Percentiles rank a stretch among this genome's conserved stretches.
These are phyloP conservation scores for Drosophila setifemur DNA, from an alignment of 1,140 invertebrate genomes.

Conservation along the genomic window DNA sequence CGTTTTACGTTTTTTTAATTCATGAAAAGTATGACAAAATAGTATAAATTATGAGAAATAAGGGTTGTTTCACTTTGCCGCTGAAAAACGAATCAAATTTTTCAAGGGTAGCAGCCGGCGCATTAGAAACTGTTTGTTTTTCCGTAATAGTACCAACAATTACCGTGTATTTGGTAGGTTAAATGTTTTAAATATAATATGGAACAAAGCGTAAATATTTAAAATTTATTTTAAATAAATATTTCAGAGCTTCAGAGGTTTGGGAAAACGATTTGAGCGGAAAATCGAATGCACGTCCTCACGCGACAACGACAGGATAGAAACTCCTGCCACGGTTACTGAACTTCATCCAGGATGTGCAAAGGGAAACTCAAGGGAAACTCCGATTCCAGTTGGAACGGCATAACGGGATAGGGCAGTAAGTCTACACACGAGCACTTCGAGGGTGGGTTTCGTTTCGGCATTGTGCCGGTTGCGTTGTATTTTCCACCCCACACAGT, in stretches of 20 bases:
- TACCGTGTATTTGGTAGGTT: neutral
- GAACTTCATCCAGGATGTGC: conserved; percentile 59
- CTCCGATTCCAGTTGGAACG: conserved; percentile 64
- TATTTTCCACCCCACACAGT: conserved; percentile 53
- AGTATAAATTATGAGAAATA: conserved; percentile 18
- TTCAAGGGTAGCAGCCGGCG: conserved; percentile 49
- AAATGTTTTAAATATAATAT: no score
- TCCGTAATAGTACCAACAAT: neutral
- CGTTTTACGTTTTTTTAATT: neutral
- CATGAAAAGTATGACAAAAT: conserved; percentile 6
- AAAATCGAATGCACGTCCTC: conserved; percentile 47
- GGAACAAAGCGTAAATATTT: no score
- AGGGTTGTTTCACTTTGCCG: conserved; percentile 41
- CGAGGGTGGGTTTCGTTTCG: conserved; percentile 45
- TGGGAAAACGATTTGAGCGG: neutral
- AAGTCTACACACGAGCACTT: conserved; percentile 38
- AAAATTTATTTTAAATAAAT: neutral
- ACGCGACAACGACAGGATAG: conserved; percentile 55
- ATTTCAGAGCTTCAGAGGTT: neutral
- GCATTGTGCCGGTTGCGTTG: conserved; percentile 40
- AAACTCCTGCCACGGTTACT: conserved; percentile 65
- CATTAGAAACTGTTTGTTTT: conserved; percentile 24
- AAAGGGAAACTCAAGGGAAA: conserved; percentile 40
- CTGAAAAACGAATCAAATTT: conserved; percentile 45
- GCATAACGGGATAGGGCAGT: conserved; percentile 47